Evolutionary conservation across 2,797 vertebrate genomes (phyloP), one percentile per base, ranked within the genome.

Genomic region (Peromyscus attwateri): DNA sequence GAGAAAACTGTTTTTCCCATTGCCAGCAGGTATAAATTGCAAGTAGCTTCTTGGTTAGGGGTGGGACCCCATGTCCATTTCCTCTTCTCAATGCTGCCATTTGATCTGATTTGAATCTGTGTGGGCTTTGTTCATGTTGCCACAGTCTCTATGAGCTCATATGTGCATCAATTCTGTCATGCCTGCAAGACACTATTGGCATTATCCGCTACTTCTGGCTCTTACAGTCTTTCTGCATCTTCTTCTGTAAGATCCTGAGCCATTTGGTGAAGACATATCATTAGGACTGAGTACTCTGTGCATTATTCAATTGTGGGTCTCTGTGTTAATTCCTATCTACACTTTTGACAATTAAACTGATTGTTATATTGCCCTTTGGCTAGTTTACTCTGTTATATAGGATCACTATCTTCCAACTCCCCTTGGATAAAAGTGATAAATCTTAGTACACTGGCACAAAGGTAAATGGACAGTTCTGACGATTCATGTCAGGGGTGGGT

Each of bases 351-450:
- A 89, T 87, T 94, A 90, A 70, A 82, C 43, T n/a, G 40, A 16
- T 94, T 34, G 27, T 92, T 49, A 64, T 60, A 90, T 85, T 62
- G 57, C 62, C 21, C 21, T 93, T 80, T 89, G 85, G 43, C 16
- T 94, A 52, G 73, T 76, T 89, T 83, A 62, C 37, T 83, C 75
- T 62, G 60, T 91, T 66, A 90, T 37, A 46, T n/a, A 95, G 31
- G 37, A 89, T 40, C 40, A 70, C 19, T 14, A 17, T 90, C 34
- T 81, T 96, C 85, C 37, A 95, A 0, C 8, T 62, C 10, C 76
- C 96, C 60, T 88, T 92, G 87, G 27, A 83, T 40, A 87, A 93
- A 87, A 92, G 37, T 34, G 87, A 92, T 73, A 10, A 73, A 37
- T 23, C 87, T 90, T 92, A 55, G 37, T 90, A 82, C 3, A 92